Percentiles rank a stretch among this genome's conserved stretches.
Conservation (phyloP, 64 coral and sea anemone genomes). For the Dendrophyllia cribrosa region DNA sequence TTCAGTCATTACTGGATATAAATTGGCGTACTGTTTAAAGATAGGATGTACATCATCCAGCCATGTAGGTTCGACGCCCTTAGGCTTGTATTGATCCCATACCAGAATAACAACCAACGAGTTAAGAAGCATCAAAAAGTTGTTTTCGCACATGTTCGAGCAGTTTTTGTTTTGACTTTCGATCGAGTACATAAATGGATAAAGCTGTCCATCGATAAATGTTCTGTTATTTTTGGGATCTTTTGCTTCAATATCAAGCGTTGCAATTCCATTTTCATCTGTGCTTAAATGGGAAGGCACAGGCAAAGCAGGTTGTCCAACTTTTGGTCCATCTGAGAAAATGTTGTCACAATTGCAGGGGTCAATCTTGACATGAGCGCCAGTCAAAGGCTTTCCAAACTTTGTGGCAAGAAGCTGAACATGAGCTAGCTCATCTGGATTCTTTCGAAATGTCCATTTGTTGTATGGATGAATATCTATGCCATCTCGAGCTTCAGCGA, state of each 20-base stretch:
- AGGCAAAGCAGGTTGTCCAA: conserved; percentile 9
- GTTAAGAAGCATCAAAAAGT: not conserved
- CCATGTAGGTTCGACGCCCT: conserved; percentile 8
- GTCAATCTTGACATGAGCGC: not conserved
- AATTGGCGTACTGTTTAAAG: conserved; percentile 40
- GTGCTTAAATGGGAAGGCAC: not conserved
- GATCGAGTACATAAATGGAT: conserved; percentile 22
- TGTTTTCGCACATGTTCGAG: not conserved
- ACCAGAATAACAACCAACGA: conserved; percentile 1
- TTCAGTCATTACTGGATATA: conserved; percentile 46
- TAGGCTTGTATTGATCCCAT: not conserved
- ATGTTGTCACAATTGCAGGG: not conserved
- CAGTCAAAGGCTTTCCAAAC: conserved; percentile 25
- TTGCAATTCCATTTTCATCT: conserved; percentile 15
- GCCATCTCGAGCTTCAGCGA: conserved; percentile 27
- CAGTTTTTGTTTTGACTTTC: not conserved
- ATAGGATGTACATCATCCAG: conserved; percentile 29
- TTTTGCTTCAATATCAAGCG: not conserved
- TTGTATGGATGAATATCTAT: conserved; percentile 48
- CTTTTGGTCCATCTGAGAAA: not conserved
- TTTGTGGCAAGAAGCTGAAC: conserved; percentile 15
- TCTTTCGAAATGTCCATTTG: conserved; percentile 8
- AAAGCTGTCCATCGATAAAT: conserved; percentile 40
- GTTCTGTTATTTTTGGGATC: conserved; percentile 4
- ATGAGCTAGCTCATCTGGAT: not conserved